Percentiles rank a stretch among this genome's conserved stretches.
Conservation (phyloP, 2,113 vertebrate species). For the Sclerurus mexicanus region DNA sequence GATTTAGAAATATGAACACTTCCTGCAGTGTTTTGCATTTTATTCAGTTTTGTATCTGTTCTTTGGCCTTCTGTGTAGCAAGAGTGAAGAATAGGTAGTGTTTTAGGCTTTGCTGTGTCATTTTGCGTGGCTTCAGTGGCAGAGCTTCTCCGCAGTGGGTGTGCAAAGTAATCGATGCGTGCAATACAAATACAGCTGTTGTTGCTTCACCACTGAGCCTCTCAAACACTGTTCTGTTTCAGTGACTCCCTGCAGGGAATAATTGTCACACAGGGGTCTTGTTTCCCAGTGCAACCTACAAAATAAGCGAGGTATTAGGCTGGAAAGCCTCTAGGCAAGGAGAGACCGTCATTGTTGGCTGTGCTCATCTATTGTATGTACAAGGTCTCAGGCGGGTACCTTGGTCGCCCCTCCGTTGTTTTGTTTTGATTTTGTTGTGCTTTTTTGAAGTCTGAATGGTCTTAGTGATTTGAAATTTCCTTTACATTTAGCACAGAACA, state of each 20-base stretch:
- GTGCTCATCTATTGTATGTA: neutral
- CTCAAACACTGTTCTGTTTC: neutral
- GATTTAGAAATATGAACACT: neutral
- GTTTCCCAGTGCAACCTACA: neutral
- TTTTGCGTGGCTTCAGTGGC: neutral
- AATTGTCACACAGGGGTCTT: neutral
- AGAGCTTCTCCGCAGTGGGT: neutral
- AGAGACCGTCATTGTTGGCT: neutral
- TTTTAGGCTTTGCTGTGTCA: neutral
- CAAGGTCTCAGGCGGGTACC: neutral
- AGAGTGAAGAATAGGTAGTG: neutral
- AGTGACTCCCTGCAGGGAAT: neutral
- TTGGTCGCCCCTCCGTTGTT: neutral
- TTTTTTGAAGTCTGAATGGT: neutral
- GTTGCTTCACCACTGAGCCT: neutral
- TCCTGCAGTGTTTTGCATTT: neutral
- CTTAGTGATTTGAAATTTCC: neutral
- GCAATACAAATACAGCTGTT: neutral
- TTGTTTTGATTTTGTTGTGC: neutral
- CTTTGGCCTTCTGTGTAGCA: neutral
- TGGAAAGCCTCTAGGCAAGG: neutral
- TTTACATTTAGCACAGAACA: neutral
- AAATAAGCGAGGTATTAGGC: neutral
- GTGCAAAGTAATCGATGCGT: neutral
- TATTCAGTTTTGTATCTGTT: neutral